These are phyloP conservation scores for Tigriopus japonicus DNA, from an alignment of 1,140 invertebrate species.

Conservation along the genomic window DNA sequence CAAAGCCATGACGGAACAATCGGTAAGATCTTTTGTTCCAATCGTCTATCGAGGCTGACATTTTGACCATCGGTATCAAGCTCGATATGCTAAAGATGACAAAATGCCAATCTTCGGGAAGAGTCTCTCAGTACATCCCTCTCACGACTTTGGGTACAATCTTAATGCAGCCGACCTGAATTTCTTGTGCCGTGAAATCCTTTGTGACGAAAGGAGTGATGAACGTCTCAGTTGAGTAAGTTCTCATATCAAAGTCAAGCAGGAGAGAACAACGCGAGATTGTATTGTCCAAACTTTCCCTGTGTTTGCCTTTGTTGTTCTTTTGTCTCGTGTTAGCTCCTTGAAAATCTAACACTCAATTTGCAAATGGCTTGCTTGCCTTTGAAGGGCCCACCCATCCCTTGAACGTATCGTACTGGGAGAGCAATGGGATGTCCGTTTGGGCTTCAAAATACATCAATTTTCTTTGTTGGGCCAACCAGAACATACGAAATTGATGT, in stretches of 20 bases:
- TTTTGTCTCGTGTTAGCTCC: too few relatives aligned
- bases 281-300: too few relatives aligned
- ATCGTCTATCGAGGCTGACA: background rate
- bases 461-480: too few relatives aligned
- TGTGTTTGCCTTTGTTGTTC: too few relatives aligned
- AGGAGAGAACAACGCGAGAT: background rate
- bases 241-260: background rate
- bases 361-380: too few relatives aligned
- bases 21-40: conserved; percentile 47
- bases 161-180: too few relatives aligned
- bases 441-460: too few relatives aligned
- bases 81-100: conserved; percentile 13
- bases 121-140: conserved; percentile 9
- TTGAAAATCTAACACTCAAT: too few relatives aligned
- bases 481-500: too few relatives aligned
- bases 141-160: background rate
- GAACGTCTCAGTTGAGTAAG: background rate
- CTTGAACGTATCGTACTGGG: too few relatives aligned
- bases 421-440: too few relatives aligned
- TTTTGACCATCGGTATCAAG: background rate
- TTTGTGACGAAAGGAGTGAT: background rate
- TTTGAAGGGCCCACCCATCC: too few relatives aligned
- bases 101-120: background rate
- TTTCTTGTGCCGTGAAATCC: background rate
- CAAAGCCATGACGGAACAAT: conserved; percentile 61